These are phyloP conservation scores for Hemitrygon akajei DNA, from an alignment of 2,797 vertebrate genomes.

Conservation along the genomic window DNA sequence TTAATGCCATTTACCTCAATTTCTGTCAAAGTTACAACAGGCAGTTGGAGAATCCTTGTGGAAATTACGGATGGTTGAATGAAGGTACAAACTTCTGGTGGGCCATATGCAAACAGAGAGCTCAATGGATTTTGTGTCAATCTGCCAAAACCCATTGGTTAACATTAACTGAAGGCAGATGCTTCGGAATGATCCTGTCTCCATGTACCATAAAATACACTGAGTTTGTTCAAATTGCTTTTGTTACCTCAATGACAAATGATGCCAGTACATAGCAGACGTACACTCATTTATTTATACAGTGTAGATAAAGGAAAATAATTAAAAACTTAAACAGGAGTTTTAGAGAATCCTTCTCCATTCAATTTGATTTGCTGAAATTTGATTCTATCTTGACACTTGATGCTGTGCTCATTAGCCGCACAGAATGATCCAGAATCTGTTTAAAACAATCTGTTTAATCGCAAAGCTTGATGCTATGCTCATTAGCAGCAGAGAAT, in stretches of 20 bases:
- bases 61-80: not conserved
- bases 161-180: not conserved
- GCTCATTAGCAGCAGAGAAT: conserved; percentile 6
- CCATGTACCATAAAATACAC: not conserved
- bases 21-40: not conserved
- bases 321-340: not conserved
- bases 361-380: conserved; percentile 30
- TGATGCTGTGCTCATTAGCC: conserved; percentile 20
- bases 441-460: not conserved
- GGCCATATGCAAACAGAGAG: not conserved
- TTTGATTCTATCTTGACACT: conserved; percentile 1
- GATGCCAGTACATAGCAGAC: not conserved
- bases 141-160: not conserved
- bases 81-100: not conserved
- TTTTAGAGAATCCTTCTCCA: not conserved
- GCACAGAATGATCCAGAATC: not conserved
- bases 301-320: conserved; percentile 3
- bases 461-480: not conserved
- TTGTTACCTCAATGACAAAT: not conserved
- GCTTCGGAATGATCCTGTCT: not conserved
- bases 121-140: not conserved
- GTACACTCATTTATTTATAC: not conserved
- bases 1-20: not conserved
- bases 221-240: not conserved
- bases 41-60: not conserved